Evolutionary conservation across 2,797 vertebrate species (phyloP), one percentile per base, ranked within the genome.

Genomic region (Neosilurus mollespiculum): DNA sequence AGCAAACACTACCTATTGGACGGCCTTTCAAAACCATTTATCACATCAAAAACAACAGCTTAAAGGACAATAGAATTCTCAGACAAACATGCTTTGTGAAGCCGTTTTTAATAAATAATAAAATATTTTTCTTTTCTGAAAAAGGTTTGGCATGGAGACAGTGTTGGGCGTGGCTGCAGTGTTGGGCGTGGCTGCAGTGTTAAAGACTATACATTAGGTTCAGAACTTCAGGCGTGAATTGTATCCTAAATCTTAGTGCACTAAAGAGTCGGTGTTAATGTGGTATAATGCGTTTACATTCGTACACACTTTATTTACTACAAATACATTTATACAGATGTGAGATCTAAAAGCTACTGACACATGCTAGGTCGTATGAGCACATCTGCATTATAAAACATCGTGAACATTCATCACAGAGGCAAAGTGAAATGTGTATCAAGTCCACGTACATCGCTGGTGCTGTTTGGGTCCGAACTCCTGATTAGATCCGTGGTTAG

Each of bases 111-210:
- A 88, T 85, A 87, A 89, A 88, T 84, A 89, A 91, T 89, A 89
- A 89, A 89, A 88, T 87, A 90, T 81, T 92, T 89, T 87, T 88
- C 80, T 94, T 93, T 93, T 92, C 80, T 90, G 84, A 76, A 89
- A 89, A 84, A 87, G 75, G 84, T 84, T 91, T 90, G 86, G 85
- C 86, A 89, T 88, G 84, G 85, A 84, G 89, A 86, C 82, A 82
- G 88, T 86, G 86, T 91, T 89, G 84, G 86, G 85, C 85, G 85
- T 79, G 83, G 67, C 86, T 83, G 76, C 87, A n/a, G n/a, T n/a
- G n/a, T n/a, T n/a, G n/a, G n/a, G n/a, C n/a, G n/a, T n/a, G n/a
- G n/a, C n/a, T n/a, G n/a, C n/a, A 89, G 88, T 91, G 86, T 87
- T 87, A 82, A 58, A 87, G 86, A 85, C 80, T 84, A 87, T 83